Conservation (phyloP, 2,888 invertebrate species). For the Leptopterna dolabrata region DNA sequence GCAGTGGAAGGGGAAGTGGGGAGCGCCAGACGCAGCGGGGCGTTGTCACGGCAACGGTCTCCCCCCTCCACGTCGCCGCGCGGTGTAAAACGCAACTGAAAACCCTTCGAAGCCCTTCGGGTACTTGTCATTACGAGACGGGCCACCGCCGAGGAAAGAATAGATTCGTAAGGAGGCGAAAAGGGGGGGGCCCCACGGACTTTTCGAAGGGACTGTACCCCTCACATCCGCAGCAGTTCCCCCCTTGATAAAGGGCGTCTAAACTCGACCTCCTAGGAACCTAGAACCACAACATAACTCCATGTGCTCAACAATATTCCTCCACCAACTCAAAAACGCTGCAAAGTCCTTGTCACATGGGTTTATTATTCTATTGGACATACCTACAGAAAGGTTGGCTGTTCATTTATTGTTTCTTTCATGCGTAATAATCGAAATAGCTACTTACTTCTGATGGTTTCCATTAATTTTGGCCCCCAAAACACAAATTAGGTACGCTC, state of each 20-base stretch:
- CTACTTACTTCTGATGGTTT: no score
- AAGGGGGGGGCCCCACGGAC: background rate
- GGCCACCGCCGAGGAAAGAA: background rate
- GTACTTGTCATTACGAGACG: background rate
- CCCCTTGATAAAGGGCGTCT: conserved; percentile 30
- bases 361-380: no score
- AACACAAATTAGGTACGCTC: no score
- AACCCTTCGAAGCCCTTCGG: background rate
- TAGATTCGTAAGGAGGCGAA: conserved; percentile 47
- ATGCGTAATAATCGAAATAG: no score
- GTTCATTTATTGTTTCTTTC: no score
- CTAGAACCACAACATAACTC: background rate
- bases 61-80: background rate
- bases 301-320: background rate
- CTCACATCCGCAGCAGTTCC: conserved; percentile 50
- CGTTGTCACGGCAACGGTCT: conserved; percentile 20
- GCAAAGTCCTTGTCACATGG: no score
- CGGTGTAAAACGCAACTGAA: background rate
- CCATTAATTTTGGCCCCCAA: no score
- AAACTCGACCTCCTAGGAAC: background rate
- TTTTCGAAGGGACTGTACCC: conserved; percentile 45
- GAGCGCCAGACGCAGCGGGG: background rate
- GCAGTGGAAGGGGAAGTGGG: background rate
- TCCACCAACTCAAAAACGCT: no score
- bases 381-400: no score